Base-by-base conservation (phyloP, 2,797 vertebrate genomes). In the Tragopan temminckii region DNA sequence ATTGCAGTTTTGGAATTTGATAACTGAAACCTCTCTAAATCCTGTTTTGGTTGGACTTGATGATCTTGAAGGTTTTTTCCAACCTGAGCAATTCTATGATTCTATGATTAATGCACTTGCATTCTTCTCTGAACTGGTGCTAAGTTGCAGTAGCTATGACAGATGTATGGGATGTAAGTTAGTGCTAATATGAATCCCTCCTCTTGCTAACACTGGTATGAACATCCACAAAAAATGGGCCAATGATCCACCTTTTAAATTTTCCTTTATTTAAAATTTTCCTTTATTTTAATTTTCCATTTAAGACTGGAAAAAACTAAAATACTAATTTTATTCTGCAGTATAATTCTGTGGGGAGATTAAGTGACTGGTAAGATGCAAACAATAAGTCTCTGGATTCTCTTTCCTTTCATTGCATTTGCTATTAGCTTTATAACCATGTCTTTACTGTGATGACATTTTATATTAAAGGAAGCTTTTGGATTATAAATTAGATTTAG, bases 401-500 rank as follows among this genome's bases (percentile, higher is more conserved):
- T 61, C 74, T 61, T 79, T 70, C 58, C 43, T 94, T 82, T 91
- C 57, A 46, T 38, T 94, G 33, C 52, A 27, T 82, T 94, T 88
- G 21, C 53, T 75, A 55, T 94, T 96, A 93, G 48, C 35, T 89
- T 90, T 85, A 77, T 71, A 91, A 85, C 33, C 64, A 50, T 45
- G 64, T 87, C 71, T 96, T 84, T 74, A 80, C 55, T 83, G 27
- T 62, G 58, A 61, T 86, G 55, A 79, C 57, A 95, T 95, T 94
- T 97, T 92, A 76, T 94, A 96, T 94, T 93, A 93, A 87, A 94
- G 80, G 72, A 88, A 93, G 50, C 43, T 81, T 96, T 95, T 92
- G 90, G 69, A 77, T 96, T 92, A 94, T 95, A 94, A 96, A 96
- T 95, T 94, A 93, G 83, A 94, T 90, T 95, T 92, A 85, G 53